A percentile compares a stretch with the other conserved stretches of the same genome.
Evolutionary conservation across 2,888 invertebrate genomes (phyloP).

Genomic region (Dermolepida albohirtum): DNA sequence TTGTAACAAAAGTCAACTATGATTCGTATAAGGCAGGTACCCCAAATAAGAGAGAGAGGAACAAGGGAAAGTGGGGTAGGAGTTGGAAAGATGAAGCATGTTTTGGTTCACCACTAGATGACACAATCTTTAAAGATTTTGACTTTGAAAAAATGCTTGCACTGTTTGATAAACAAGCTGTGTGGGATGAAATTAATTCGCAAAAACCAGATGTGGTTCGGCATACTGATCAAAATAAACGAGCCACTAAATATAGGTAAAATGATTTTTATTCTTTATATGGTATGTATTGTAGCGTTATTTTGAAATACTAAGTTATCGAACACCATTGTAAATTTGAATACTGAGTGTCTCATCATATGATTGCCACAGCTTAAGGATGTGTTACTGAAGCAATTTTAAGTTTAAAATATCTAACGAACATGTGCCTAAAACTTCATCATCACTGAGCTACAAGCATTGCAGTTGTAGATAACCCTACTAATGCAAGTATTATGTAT

Average conservation of each 20-base stretch:
- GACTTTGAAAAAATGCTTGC: slow-evolving; percentile 96
- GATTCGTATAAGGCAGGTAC: slow-evolving; percentile 49
- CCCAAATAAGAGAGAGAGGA: slow-evolving; percentile 69
- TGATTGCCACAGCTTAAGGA: no score
- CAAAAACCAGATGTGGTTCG: slow-evolving; percentile 73
- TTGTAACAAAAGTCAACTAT: slow-evolving; percentile 51
- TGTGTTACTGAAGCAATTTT: no score
- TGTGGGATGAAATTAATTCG: slow-evolving; percentile 78
- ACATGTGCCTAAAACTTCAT: no score
- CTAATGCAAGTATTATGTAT: no score
- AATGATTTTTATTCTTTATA: neutral
- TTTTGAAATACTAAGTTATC: no score
- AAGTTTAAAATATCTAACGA: no score
- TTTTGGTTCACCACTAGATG: slow-evolving; percentile 79
- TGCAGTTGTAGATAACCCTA: no score
- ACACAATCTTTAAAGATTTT: slow-evolving; percentile 80
- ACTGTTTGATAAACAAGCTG: slow-evolving; percentile 87
- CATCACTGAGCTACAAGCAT: no score
- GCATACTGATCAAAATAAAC: slow-evolving; percentile 64
- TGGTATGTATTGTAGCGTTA: no score
- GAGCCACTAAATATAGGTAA: slow-evolving; percentile 61
- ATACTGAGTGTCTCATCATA: no score
- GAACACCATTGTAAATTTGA: no score
- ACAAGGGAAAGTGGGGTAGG: slow-evolving; percentile 65
- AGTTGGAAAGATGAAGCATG: slow-evolving; percentile 78